Base-by-base conservation (phyloP, 2,888 invertebrate genomes). In the Stenurella melanura region DNA sequence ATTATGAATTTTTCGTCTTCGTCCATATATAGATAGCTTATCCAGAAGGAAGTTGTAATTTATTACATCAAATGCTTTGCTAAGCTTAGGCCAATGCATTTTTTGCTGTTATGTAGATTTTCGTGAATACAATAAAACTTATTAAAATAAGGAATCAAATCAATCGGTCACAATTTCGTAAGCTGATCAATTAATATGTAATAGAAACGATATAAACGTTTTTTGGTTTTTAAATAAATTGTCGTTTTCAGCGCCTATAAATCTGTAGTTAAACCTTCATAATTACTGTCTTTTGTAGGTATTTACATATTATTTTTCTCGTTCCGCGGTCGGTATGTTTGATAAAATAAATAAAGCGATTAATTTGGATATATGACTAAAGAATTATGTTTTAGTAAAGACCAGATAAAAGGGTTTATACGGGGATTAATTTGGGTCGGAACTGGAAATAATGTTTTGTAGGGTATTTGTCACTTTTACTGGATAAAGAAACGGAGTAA, bases 341-440 rank as follows among this genome's bases (percentile, higher is more conserved):
- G 38, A 17, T 34, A 63, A 64, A 64, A n/a, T 15, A 64, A 64
- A 42, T 42, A 26, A 34, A 64, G 17, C 64, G 38, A 10, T 38
- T 64, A 64, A 64, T 38, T 17, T 17, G 64, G 64, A 64, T 64
- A 64, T 64, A 34, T 19, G 64, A 19, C 42, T 19, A 26, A 64
- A 42, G 34, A 38, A 64, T 64, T 30, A 57, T n/a, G 69, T 69
- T 69, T 54, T 12, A 18, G 57, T 19, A 69, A 58, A 69, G 17
- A 17, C 57, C 57, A 69, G 69, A 69, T 69, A 69, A 69, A 69
- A 56, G 69, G 69, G 58, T 69, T 69, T 69, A 69, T 19, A 7
- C 11, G 1, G 69, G 21, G 69, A 69, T 69, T 69, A 69, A 69
- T 58, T 58, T 34, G 57, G 69, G 69, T 34, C 57, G 54, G 69